A percentile compares a stretch with the other conserved stretches of the same genome.
Evolutionary conservation across 2,888 invertebrate genomes (phyloP).

Genomic region (Steromphala cineraria): DNA sequence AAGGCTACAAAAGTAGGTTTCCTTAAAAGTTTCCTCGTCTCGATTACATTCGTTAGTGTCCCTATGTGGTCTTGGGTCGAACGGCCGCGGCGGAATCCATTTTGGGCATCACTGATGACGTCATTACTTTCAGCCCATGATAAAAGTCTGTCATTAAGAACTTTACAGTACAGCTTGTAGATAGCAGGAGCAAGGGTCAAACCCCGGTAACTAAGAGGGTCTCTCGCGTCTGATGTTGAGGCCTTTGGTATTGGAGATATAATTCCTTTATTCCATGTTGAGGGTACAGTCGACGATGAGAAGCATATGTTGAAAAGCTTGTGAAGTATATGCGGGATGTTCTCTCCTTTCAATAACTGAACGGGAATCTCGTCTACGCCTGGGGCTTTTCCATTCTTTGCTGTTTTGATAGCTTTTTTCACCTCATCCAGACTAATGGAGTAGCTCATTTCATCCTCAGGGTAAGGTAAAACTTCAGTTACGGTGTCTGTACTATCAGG

Average conservation of each 20-base stretch:
- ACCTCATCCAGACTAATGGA: not conserved
- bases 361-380: not conserved
- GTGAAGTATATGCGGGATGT: not conserved
- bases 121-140: not conserved
- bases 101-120: not conserved
- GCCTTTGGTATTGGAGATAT: not conserved
- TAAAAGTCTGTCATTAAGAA: not conserved
- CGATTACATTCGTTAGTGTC: not conserved
- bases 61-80: not conserved
- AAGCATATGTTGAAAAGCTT: conserved; percentile 3
- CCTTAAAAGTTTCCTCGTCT: not conserved
- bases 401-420: not conserved
- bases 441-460: not conserved
- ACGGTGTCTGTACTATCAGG: no score
- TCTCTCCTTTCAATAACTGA: not conserved
- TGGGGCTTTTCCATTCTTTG: not conserved
- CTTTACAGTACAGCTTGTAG: not conserved
- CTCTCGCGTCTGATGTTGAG: not conserved
- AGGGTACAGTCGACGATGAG: not conserved
- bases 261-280: not conserved
- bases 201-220: no score
- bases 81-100: not conserved
- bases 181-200: not conserved
- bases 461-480: no score
- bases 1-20: not conserved